Conservation (phyloP, 1,140 invertebrate species). For the Leptinotarsa texana region DNA sequence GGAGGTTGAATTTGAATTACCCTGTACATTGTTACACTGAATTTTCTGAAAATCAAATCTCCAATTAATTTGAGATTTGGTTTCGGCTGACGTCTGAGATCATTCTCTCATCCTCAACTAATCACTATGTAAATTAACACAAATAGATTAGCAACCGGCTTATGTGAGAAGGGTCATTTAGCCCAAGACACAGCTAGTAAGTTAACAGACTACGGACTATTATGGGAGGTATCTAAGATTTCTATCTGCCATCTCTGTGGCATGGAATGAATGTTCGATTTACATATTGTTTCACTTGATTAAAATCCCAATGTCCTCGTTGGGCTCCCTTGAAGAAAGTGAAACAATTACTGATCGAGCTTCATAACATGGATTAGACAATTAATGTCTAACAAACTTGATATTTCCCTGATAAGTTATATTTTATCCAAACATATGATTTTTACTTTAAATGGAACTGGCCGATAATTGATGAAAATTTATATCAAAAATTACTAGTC, state of each 20-base stretch:
- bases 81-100: not conserved
- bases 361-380: not conserved
- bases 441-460: no score
- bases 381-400: no score
- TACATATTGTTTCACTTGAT: conserved; percentile 22
- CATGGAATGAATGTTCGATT: conserved; percentile 14
- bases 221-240: conserved; percentile 19
- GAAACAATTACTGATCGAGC: not conserved
- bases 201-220: conserved; percentile 18
- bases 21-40: no score
- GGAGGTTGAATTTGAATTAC: no score
- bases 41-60: no score
- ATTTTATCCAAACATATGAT: no score
- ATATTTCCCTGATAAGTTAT: no score
- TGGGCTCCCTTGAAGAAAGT: not conserved
- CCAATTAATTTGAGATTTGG: no score
- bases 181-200: conserved; percentile 19
- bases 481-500: no score
- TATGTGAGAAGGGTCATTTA: conserved; percentile 26
- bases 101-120: conserved; percentile 6
- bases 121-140: conserved; percentile 22
- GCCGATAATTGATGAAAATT: no score
- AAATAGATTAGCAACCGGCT: conserved; percentile 21
- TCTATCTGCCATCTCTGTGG: conserved; percentile 21
- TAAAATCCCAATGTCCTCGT: not conserved